phyloP scores from a whole-genome alignment of 2,113 vertebrate genomes.

The Cavia aperea region DNA sequence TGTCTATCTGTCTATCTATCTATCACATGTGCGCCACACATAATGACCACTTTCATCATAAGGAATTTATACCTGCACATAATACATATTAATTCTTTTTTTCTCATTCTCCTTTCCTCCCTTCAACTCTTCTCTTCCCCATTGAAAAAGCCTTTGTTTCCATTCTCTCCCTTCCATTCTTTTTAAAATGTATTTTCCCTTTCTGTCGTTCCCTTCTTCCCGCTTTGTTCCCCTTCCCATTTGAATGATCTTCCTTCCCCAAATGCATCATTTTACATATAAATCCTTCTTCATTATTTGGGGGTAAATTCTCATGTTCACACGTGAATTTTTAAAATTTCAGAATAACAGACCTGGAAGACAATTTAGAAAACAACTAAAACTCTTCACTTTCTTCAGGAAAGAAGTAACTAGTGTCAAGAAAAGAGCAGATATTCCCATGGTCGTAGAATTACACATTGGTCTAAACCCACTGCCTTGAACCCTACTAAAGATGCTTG shows the following conservation, averaged over 20 bases:
- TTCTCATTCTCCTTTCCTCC: background rate
- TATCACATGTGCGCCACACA: background rate
- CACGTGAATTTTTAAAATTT: background rate
- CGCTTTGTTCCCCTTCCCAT: background rate
- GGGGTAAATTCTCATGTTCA: slow-evolving; percentile 23
- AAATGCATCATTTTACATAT: background rate
- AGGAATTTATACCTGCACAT: background rate
- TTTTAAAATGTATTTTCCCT: background rate
- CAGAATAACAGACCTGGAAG: background rate
- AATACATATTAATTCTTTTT: background rate
- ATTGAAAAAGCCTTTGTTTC: background rate
- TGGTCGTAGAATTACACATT: background rate
- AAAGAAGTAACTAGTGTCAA: background rate
- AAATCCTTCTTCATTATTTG: background rate
- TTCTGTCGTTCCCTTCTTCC: background rate
- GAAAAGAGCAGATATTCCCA: background rate
- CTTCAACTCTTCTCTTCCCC: background rate
- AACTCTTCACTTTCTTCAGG: background rate
- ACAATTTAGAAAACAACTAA: background rate
- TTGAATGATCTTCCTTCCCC: background rate
- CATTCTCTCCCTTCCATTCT: background rate
- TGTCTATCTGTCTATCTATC: background rate
- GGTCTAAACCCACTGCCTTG: background rate
- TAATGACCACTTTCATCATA: background rate
- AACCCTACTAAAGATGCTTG: background rate